These are phyloP conservation scores for Druceiella hillmani DNA, from an alignment of 2,888 invertebrate genomes.

Conservation along the genomic window DNA sequence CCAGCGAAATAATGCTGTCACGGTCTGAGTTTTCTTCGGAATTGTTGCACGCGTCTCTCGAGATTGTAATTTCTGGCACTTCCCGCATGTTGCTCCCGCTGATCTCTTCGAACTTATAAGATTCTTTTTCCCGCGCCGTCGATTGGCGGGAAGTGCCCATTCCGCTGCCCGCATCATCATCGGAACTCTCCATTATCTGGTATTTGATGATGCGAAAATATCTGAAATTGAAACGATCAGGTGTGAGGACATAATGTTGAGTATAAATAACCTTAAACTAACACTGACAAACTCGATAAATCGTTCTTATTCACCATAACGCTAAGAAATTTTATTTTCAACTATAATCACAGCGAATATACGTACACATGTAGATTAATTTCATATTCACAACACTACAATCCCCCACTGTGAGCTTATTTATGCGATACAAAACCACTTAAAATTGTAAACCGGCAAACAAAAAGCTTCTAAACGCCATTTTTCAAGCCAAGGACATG, in stretches of 20 bases:
- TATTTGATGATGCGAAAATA: slow-evolving; percentile 49
- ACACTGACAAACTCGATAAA: slow-evolving; percentile 52
- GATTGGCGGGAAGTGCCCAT: slow-evolving; percentile 49
- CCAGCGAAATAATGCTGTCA: slow-evolving; percentile 41
- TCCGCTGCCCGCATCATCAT: slow-evolving; percentile 53
- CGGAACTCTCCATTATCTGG: slow-evolving; percentile 54
- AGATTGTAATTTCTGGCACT: slow-evolving; percentile 3
- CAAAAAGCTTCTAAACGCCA: slow-evolving; percentile 60
- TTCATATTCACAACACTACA: slow-evolving; percentile 50
- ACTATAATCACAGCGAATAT: slow-evolving; percentile 46
- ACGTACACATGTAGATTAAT: slow-evolving; percentile 52
- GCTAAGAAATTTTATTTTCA: slow-evolving; percentile 47
- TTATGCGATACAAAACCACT: slow-evolving; percentile 44
- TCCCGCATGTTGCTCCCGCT: slow-evolving; percentile 31
- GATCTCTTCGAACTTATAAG: slow-evolving; percentile 40
- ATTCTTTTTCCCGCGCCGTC: slow-evolving; percentile 52
- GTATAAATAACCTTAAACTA: slow-evolving; percentile 48
- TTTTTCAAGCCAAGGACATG: slow-evolving; percentile 57
- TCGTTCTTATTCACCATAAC: slow-evolving; percentile 55
- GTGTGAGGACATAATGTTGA: slow-evolving; percentile 50
- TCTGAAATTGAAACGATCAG: slow-evolving; percentile 51
- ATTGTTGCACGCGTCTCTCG: slow-evolving; percentile 35
- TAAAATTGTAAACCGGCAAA: slow-evolving; percentile 54
- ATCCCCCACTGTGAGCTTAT: slow-evolving; percentile 38
- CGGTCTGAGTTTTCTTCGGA: slow-evolving; percentile 46